Percentiles rank a stretch among this genome's conserved stretches.
These are phyloP conservation scores for Enteromius treurensis DNA, from an alignment of 2,797 vertebrate genomes.

Conservation along the genomic window DNA sequence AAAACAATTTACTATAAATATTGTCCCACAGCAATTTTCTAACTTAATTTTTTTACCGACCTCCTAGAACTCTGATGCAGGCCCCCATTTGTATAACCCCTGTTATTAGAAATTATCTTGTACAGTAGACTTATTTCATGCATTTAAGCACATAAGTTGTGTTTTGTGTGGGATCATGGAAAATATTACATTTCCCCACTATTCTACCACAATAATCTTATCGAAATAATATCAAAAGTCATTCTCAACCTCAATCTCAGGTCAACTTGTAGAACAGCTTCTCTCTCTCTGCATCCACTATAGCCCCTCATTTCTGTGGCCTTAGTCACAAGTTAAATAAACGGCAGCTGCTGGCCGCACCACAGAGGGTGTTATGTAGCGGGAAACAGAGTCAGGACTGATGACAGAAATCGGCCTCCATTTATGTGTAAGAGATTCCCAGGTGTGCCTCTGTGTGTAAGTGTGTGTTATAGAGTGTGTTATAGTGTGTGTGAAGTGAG, in stretches of 20 bases:
- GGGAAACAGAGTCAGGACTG: slow-evolving; percentile 55
- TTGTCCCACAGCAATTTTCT: not conserved
- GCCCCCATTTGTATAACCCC: not conserved
- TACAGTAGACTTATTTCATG: not conserved
- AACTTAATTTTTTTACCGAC: not conserved
- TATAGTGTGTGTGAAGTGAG: slow-evolving; percentile 40
- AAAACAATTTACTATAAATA: not conserved
- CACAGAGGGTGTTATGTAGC: slow-evolving; percentile 55
- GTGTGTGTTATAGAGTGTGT: slow-evolving; percentile 40
- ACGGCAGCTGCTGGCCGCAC: slow-evolving; percentile 46
- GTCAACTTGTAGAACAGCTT: slow-evolving; percentile 31
- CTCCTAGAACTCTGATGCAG: not conserved
- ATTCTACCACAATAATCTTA: slow-evolving; percentile 20
- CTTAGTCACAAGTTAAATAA: slow-evolving; percentile 67
- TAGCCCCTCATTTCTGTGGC: slow-evolving; percentile 53
- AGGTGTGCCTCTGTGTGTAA: slow-evolving; percentile 44
- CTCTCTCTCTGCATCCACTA: slow-evolving; percentile 42
- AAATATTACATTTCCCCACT: not conserved
- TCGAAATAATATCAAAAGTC: slow-evolving; percentile 57
- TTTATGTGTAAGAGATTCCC: slow-evolving; percentile 76
- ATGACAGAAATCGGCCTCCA: slow-evolving; percentile 73
- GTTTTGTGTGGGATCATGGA: not conserved
- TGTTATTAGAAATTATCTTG: not conserved
- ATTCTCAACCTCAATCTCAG: slow-evolving; percentile 36
- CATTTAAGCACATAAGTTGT: not conserved